Conservation (phyloP, 1,140 invertebrate genomes). For the Pachypsylla venusta region DNA sequence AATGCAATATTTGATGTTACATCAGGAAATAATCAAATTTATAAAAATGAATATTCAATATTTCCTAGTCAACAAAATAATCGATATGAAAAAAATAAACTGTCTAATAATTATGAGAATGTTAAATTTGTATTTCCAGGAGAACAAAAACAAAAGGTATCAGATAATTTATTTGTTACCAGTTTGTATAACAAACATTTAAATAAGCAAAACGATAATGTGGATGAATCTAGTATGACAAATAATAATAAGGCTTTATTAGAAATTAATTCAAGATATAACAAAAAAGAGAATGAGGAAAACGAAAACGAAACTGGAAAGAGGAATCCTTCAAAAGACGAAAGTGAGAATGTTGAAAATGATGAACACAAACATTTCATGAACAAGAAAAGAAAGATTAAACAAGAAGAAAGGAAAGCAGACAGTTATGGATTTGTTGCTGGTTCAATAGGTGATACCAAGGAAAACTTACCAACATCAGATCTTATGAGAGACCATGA, state of each 20-base stretch:
- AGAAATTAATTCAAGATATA: background rate
- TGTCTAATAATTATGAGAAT: background rate
- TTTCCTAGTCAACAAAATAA: background rate
- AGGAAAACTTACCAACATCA: background rate
- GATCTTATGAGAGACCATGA: background rate
- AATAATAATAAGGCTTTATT: background rate
- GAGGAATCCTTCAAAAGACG: background rate
- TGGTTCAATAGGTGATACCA: too few species aligned
- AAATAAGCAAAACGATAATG: background rate
- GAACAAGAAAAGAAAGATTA: background rate
- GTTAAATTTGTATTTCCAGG: background rate
- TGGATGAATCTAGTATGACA: background rate
- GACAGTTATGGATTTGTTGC: too few species aligned
- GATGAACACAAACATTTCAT: background rate
- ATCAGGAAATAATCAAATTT: background rate
- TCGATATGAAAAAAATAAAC: background rate
- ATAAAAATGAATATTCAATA: background rate
- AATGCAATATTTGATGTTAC: background rate
- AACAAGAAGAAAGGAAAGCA: background rate
- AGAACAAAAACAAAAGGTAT: background rate
- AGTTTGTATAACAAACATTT: too few species aligned
- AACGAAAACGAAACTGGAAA: background rate
- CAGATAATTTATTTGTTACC: too few species aligned
- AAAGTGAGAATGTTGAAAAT: constrained; percentile 19
- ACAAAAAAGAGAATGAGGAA: background rate